Conservation (phyloP, 2,797 vertebrate species). For the Gadopsis marmoratus region DNA sequence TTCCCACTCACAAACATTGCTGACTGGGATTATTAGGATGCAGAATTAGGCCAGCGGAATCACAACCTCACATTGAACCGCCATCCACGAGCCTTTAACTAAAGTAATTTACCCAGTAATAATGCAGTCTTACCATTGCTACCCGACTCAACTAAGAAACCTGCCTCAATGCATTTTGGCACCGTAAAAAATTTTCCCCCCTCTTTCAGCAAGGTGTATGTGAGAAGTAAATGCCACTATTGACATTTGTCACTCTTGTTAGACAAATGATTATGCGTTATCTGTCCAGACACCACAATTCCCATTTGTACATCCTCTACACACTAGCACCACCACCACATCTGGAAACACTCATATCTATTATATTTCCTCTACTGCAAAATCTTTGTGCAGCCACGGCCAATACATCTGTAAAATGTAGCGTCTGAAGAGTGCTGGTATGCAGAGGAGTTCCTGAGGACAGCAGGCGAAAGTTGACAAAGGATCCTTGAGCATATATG, state of each 20-base stretch:
- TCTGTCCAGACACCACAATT: conserved; percentile 70
- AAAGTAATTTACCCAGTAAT: conserved; percentile 16
- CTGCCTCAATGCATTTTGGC: conserved; percentile 7
- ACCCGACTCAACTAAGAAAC: background rate
- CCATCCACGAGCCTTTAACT: background rate
- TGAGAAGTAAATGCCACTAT: conserved; percentile 36
- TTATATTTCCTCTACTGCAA: conserved; percentile 73
- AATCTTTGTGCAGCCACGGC: conserved; percentile 53
- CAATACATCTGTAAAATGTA: conserved; percentile 78
- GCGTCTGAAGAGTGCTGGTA: conserved; percentile 64
- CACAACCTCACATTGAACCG: background rate
- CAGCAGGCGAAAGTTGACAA: conserved; percentile 53
- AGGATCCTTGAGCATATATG: conserved; percentile 39
- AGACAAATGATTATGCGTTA: conserved; percentile 50
- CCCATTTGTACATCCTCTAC: conserved; percentile 46
- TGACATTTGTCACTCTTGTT: conserved; percentile 51
- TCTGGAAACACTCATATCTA: conserved; percentile 82
- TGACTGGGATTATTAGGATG: background rate
- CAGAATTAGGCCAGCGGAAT: conserved; percentile 6
- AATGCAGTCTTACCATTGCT: background rate
- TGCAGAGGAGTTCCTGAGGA: conserved; percentile 62
- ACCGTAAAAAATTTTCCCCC: conserved; percentile 38
- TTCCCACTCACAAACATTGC: background rate
- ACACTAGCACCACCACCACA: conserved; percentile 60
- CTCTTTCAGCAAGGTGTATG: conserved; percentile 34